Conservation (phyloP, 2,797 vertebrate species). For the Gymnothorax reevesii region DNA sequence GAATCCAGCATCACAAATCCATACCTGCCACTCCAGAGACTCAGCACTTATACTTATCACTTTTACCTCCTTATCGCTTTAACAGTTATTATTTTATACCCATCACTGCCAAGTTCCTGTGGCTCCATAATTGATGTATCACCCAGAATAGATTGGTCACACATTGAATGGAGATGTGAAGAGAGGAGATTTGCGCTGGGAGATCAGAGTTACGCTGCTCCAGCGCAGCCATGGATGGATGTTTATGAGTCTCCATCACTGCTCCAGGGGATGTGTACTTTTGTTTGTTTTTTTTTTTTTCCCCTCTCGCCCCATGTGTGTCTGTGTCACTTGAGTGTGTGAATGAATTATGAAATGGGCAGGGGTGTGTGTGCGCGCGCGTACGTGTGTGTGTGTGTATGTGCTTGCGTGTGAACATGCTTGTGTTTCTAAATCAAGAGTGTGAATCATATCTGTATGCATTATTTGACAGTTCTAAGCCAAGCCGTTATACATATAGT, state of each 20-base stretch:
- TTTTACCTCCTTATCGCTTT: too few relatives aligned
- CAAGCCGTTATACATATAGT: too few relatives aligned
- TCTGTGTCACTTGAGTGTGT: neutral
- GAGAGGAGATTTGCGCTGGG: constrained; percentile 29
- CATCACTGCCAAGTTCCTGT: neutral
- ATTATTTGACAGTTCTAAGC: too few relatives aligned
- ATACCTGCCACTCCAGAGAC: constrained; percentile 43
- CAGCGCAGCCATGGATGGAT: neutral
- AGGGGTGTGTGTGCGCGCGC: too few relatives aligned
- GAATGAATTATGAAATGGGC: too few relatives aligned
- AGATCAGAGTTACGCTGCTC: constrained; percentile 52
- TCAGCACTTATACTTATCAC: too few relatives aligned
- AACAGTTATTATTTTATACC: neutral
- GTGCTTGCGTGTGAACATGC: neutral
- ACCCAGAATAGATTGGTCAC: constrained; percentile 52
- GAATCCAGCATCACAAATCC: constrained; percentile 36
- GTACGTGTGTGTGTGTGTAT: neutral
- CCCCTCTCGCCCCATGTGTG: neutral
- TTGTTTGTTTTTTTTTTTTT: neutral
- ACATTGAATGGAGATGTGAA: constrained; percentile 37
- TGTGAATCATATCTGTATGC: too few relatives aligned
- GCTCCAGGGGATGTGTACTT: neutral
- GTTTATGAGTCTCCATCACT: neutral
- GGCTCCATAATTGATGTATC: constrained; percentile 15
- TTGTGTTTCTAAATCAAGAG: neutral